phyloP scores from a whole-genome alignment of 2,888 invertebrate species.

The Atethmia centrago region DNA sequence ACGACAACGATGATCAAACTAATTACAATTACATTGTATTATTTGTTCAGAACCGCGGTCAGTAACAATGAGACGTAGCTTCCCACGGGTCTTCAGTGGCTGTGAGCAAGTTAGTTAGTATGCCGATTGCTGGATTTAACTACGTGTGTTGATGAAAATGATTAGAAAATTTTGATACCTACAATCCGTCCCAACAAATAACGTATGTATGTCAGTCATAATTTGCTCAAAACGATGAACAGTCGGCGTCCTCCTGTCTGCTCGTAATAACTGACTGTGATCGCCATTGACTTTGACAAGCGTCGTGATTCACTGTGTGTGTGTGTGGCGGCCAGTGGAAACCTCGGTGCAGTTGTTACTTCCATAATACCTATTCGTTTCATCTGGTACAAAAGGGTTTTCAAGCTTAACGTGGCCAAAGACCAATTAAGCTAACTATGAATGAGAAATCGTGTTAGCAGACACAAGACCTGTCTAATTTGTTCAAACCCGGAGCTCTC shows the following conservation, averaged over 20 bases:
- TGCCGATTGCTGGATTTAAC: neutral
- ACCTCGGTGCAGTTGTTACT: neutral
- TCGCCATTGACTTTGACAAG: neutral
- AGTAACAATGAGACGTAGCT: slow-evolving; percentile 30
- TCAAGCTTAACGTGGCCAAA: slow-evolving; percentile 6
- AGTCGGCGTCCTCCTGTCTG: too few relatives aligned
- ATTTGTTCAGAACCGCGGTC: slow-evolving; percentile 14
- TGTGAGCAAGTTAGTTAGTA: neutral
- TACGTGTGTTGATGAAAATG: slow-evolving; percentile 5
- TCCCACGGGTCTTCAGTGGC: slow-evolving; percentile 19
- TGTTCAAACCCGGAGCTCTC: slow-evolving; percentile 17
- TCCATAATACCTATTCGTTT: neutral
- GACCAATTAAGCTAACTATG: slow-evolving; percentile 22
- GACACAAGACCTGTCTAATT: slow-evolving; percentile 25
- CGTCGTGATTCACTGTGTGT: slow-evolving; percentile 6
- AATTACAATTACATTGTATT: slow-evolving; percentile 36
- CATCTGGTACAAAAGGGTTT: neutral
- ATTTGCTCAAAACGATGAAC: neutral
- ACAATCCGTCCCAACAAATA: neutral
- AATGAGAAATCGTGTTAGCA: slow-evolving; percentile 36
- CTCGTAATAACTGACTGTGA: neutral
- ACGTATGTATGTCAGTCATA: neutral
- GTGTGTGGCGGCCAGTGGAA: neutral
- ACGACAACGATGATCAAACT: slow-evolving; percentile 9
- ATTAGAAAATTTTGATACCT: neutral